Conservation (phyloP, 2,797 vertebrate genomes). For the Phylloscopus collybita region DNA sequence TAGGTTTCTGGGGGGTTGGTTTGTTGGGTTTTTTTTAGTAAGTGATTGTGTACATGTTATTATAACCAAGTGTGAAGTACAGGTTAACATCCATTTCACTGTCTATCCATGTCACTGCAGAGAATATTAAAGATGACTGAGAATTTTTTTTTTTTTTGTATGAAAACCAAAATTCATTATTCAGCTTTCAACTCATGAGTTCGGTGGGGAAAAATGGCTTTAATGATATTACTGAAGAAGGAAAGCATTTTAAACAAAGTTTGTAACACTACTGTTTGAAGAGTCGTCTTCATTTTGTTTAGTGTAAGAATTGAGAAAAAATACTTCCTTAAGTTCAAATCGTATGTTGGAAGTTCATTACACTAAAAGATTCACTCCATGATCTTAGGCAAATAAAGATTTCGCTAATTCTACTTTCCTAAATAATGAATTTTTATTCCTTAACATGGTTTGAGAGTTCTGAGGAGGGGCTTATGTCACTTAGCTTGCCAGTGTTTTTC, state of each 20-base stretch:
- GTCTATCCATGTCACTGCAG: neutral
- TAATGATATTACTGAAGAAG: neutral
- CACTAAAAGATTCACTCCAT: neutral
- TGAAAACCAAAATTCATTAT: neutral
- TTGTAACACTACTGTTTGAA: neutral
- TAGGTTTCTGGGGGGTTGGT: rapidly evolving
- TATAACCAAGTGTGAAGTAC: neutral
- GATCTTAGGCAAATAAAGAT: neutral
- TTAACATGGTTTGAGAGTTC: neutral
- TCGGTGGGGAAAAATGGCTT: neutral
- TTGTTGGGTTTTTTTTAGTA: neutral
- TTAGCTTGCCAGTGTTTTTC: neutral
- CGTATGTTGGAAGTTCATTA: neutral
- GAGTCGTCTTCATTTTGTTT: neutral
- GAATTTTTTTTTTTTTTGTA: neutral
- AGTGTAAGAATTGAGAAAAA: neutral
- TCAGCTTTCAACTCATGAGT: neutral
- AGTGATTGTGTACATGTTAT: neutral
- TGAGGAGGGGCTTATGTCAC: rapidly evolving
- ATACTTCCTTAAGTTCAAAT: neutral
- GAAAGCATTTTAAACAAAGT: neutral
- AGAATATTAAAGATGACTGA: neutral
- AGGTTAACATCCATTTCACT: neutral
- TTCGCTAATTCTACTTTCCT: neutral
- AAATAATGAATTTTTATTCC: neutral